A percentile compares a stretch with the other conserved stretches of the same genome.
Conservation (phyloP, 2,888 invertebrate genomes). For the Cancer borealis region DNA sequence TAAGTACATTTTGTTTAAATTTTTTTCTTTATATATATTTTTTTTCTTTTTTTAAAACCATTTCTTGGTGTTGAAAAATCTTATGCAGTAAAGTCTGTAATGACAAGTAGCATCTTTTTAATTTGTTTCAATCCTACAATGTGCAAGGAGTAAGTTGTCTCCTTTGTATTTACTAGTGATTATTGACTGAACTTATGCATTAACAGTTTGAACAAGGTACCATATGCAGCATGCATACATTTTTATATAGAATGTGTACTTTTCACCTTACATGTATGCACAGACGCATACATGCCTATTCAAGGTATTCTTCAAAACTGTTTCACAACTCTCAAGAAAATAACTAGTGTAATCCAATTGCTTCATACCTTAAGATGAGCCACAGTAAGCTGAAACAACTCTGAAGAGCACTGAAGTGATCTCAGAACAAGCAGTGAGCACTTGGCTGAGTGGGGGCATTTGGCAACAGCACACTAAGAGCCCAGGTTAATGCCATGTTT, state of each 20-base stretch:
- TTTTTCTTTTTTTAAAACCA: not conserved
- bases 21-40: not conserved
- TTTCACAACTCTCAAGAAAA: slow-evolving; percentile 45
- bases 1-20: slow-evolving; percentile 44
- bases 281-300: slow-evolving; percentile 18
- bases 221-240: slow-evolving; percentile 24
- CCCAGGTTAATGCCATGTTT: slow-evolving; percentile 77
- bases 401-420: slow-evolving; percentile 63
- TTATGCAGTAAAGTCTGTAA: slow-evolving; percentile 63
- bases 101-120: slow-evolving; percentile 60
- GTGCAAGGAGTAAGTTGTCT: slow-evolving; percentile 48
- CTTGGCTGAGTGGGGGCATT: slow-evolving; percentile 76
- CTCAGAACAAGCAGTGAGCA: slow-evolving; percentile 61
- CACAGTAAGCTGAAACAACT: slow-evolving; percentile 59
- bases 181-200: not conserved
- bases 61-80: not conserved
- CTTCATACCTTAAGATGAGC: slow-evolving; percentile 44
- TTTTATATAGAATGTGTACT: slow-evolving; percentile 11
- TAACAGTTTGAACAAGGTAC: slow-evolving; percentile 23
- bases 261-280: not conserved
- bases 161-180: not conserved
- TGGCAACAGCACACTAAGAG: slow-evolving; percentile 72
- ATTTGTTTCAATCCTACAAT: slow-evolving; percentile 41
- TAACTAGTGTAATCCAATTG: slow-evolving; percentile 21
- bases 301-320: slow-evolving; percentile 38